Conservation (phyloP, 1,140 invertebrate genomes). For the Ephestia elutella region DNA sequence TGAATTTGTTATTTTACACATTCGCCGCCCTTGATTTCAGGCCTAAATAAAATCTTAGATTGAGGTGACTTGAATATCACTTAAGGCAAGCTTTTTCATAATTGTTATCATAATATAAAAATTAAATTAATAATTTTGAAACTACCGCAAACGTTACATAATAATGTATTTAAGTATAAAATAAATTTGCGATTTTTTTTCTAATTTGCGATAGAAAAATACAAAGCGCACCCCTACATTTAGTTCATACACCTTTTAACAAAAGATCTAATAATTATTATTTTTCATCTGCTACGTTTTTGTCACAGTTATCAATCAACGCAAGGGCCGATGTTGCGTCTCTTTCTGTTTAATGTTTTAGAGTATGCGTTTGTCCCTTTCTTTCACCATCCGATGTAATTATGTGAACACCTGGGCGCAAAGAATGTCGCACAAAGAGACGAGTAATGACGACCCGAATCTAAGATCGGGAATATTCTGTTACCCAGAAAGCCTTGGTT, state of each 20-base stretch:
- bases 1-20: too few species aligned
- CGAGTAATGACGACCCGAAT: constrained; percentile 70
- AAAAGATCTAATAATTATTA: constrained; percentile 73
- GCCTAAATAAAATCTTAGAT: too few species aligned
- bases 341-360: constrained; percentile 26
- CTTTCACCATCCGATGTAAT: constrained; percentile 54
- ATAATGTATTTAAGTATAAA: too few species aligned
- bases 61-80: too few species aligned
- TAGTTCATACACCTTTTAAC: constrained; percentile 62
- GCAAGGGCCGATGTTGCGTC: constrained; percentile 44
- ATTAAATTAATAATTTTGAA: too few species aligned
- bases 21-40: too few species aligned
- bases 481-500: constrained; percentile 71
- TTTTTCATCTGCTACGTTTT: constrained; percentile 73
- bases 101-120: too few species aligned
- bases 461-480: constrained; percentile 69
- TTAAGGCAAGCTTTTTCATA: too few species aligned
- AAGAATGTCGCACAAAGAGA: constrained; percentile 73
- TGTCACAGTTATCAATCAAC: constrained; percentile 75
- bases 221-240: constrained; percentile 48
- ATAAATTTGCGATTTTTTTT: constrained; percentile 7
- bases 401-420: constrained; percentile 72
- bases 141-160: too few species aligned
- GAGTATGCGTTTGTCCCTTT: constrained; percentile 38
- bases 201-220: constrained; percentile 23